phyloP scores from a whole-genome alignment of 2,113 vertebrate genomes.

The Lampris incognitus region DNA sequence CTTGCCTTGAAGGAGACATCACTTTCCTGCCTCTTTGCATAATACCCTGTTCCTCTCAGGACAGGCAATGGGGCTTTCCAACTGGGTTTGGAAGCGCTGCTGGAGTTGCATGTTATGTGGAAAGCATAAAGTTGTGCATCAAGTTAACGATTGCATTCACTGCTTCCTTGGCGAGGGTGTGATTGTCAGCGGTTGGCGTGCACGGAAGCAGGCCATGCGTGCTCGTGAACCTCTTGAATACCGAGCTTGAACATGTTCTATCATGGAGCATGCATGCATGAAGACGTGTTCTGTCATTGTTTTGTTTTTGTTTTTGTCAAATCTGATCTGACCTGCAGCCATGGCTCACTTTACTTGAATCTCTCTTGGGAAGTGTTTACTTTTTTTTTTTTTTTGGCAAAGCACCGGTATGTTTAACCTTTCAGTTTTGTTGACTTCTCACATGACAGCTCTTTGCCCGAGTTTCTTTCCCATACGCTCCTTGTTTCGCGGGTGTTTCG shows the following conservation, averaged over 20 bases:
- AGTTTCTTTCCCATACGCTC: conserved; percentile 20
- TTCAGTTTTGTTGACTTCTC: not conserved
- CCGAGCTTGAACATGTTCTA: too few species aligned
- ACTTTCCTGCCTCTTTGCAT: conserved; percentile 55
- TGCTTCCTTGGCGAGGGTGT: not conserved
- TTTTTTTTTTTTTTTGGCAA: not conserved
- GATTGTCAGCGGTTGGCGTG: too few species aligned
- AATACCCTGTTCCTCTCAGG: not conserved
- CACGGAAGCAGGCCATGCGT: too few species aligned
- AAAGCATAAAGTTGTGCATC: not conserved
- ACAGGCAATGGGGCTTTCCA: not conserved
- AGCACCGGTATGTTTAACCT: not conserved
- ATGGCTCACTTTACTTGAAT: too few species aligned
- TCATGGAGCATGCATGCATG: too few species aligned
- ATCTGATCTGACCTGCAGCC: too few species aligned
- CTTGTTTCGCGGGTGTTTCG: conserved; percentile 76
- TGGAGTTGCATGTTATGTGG: not conserved
- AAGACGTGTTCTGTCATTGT: too few species aligned
- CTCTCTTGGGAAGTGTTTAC: not conserved
- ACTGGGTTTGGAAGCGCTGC: not conserved
- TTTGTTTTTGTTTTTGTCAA: too few species aligned
- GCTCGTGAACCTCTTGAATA: too few species aligned
- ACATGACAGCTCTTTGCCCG: not conserved
- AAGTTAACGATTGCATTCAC: conserved; percentile 10
- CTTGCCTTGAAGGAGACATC: conserved; percentile 74